These are phyloP conservation scores for Glyphotaelius pellucidus DNA, from an alignment of 2,888 invertebrate species.

Conservation along the genomic window DNA sequence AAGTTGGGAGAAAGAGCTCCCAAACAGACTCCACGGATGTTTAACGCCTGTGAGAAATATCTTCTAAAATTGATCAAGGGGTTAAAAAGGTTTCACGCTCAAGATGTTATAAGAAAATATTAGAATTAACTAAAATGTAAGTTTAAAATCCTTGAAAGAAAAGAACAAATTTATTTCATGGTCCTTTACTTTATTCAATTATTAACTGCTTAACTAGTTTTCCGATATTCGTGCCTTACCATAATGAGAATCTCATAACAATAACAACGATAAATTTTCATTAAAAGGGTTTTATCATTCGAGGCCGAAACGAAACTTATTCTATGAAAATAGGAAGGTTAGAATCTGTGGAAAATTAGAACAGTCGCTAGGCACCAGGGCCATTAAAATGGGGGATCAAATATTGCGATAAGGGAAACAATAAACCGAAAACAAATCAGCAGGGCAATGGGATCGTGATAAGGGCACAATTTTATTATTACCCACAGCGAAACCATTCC, in stretches of 20 bases:
- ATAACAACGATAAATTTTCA: constrained; percentile 2
- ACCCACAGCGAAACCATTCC: constrained; percentile 25
- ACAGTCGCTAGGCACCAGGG: not conserved
- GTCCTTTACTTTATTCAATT: not conserved
- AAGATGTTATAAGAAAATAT: no score
- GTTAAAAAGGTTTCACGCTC: no score
- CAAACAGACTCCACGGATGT: no score
- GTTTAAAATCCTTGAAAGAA: not conserved
- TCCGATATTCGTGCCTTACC: not conserved
- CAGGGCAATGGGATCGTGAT: constrained; percentile 18
- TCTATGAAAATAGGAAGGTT: not conserved
- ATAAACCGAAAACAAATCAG: constrained; percentile 39
- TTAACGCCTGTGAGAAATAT: no score
- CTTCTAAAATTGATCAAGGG: no score
- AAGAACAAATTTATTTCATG: not conserved
- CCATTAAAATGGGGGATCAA: not conserved
- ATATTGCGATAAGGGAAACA: constrained; percentile 14
- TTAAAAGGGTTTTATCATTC: not conserved
- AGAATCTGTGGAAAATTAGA: not conserved
- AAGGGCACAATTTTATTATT: not conserved
- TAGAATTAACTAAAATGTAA: not conserved
- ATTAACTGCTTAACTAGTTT: not conserved
- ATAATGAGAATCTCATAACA: not conserved
- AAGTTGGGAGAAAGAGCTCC: no score
- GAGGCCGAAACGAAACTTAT: not conserved